These are phyloP conservation scores for Heliocidaris tuberculata DNA, from an alignment of 35 echinoderm and acorn worm species.

Conservation along the genomic window DNA sequence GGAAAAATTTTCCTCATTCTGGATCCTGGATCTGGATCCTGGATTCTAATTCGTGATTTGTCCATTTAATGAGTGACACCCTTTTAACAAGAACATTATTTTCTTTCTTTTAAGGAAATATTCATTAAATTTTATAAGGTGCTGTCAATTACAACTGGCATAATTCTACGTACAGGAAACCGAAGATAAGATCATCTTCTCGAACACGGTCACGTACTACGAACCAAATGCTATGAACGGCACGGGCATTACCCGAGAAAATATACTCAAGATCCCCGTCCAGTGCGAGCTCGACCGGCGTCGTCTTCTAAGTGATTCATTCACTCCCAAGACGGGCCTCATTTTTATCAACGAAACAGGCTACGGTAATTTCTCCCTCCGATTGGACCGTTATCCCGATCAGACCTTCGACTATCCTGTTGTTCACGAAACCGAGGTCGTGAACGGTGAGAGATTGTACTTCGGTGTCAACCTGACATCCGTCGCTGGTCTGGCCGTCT, in stretches of 20 bases:
- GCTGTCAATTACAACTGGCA: no score
- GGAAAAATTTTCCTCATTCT: no score
- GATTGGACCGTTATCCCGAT: neutral
- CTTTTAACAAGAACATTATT: no score
- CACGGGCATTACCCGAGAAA: neutral
- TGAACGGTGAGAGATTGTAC: neutral
- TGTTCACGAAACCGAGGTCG: neutral
- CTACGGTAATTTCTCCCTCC: neutral
- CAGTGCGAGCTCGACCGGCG: neutral
- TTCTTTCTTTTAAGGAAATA: no score
- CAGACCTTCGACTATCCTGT: neutral
- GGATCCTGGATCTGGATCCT: no score
- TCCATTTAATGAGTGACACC: no score
- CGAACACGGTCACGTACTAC: conserved; percentile 20
- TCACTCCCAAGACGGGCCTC: neutral
- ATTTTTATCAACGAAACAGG: neutral
- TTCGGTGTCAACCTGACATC: neutral
- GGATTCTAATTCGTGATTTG: no score
- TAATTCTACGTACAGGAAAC: neutral
- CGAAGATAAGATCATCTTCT: neutral
- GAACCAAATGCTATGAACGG: neutral
- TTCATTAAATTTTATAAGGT: no score
- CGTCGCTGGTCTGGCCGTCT: neutral
- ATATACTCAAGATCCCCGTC: neutral
- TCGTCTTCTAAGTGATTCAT: neutral